These are phyloP conservation scores for Lonchura striata DNA, from an alignment of 2,113 vertebrate genomes.

Conservation along the genomic window DNA sequence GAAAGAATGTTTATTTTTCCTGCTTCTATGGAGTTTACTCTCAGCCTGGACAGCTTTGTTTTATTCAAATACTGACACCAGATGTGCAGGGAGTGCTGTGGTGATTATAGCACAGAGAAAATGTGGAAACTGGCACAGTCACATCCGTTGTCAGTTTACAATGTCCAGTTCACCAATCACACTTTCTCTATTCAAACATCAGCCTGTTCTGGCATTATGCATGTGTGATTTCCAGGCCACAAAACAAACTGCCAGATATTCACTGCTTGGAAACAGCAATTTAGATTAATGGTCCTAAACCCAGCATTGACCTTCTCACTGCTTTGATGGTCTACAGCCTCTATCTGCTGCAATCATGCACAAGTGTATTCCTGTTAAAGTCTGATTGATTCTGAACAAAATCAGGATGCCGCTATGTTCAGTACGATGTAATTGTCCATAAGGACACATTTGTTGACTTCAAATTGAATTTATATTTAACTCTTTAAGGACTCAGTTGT, in stretches of 20 bases:
- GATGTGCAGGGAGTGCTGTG: not conserved
- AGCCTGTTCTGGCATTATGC: not conserved
- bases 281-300: not conserved
- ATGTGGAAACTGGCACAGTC: not conserved
- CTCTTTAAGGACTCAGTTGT: not conserved
- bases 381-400: not conserved
- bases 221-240: not conserved
- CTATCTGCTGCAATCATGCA: not conserved
- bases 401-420: not conserved
- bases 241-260: not conserved
- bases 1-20: not conserved
- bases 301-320: not conserved
- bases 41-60: not conserved
- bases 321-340: not conserved
- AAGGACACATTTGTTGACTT: not conserved
- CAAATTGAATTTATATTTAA: not conserved
- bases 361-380: not conserved
- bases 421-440: not conserved
- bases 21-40: not conserved
- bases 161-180: not conserved
- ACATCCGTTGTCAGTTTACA: not conserved
- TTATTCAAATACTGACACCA: not conserved
- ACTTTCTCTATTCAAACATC: not conserved
- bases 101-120: not conserved
- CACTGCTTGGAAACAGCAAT: not conserved